A percentile compares a stretch with the other conserved stretches of the same genome.
Evolutionary conservation across 2,113 vertebrate genomes (phyloP).

Genomic region (Cyprinodon tularosa): DNA sequence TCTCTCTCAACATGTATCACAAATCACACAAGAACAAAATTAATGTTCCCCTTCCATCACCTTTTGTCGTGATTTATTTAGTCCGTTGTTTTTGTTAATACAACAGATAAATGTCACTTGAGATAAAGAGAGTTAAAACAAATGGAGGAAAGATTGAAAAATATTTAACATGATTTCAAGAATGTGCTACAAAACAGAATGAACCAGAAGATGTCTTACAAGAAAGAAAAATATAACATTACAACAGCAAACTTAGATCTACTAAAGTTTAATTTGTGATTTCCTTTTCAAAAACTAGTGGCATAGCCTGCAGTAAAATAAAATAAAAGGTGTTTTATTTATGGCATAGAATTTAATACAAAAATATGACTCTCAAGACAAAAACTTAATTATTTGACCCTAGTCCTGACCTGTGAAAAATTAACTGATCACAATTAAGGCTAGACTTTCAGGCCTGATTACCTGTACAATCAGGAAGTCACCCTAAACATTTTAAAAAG

Average conservation of each 20-base stretch:
- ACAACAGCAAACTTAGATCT: neutral
- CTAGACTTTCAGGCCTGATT: neutral
- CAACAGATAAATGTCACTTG: slow-evolving; percentile 11
- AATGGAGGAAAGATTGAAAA: neutral
- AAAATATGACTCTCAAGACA: neutral
- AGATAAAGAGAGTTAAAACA: slow-evolving; percentile 22
- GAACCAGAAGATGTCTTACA: neutral
- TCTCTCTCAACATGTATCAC: slow-evolving; percentile 44
- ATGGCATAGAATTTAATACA: neutral
- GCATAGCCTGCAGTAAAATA: neutral
- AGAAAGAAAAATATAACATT: neutral
- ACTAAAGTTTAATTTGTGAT: neutral
- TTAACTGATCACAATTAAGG: neutral
- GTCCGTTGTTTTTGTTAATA: slow-evolving; percentile 19
- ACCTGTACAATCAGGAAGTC: neutral
- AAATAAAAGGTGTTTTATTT: neutral
- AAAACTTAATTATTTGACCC: neutral
- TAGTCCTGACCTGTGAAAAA: neutral
- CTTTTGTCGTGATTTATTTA: slow-evolving; percentile 36
- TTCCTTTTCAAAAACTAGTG: neutral
- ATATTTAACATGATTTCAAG: neutral
- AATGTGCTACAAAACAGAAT: slow-evolving; percentile 1
- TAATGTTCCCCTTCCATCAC: slow-evolving; percentile 42
- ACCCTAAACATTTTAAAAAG: neutral
- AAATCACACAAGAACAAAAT: slow-evolving; percentile 44